These are phyloP conservation scores for Cirrhinus mrigala DNA, from an alignment of 2,797 vertebrate species.

Conservation along the genomic window DNA sequence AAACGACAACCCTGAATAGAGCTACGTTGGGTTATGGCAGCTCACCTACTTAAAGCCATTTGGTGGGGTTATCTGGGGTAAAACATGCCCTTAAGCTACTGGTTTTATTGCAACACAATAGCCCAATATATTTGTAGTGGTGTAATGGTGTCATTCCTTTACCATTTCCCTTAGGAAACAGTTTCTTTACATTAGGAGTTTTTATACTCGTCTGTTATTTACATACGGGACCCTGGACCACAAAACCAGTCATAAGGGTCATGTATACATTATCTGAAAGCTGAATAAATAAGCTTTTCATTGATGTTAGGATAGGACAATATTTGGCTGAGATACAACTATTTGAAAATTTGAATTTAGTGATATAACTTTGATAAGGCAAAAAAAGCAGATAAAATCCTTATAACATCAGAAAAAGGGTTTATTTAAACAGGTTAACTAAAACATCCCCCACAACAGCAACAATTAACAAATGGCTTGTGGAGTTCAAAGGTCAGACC, in stretches of 20 bases:
- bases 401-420: background rate
- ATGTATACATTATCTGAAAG: too few relatives aligned
- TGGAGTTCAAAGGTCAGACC: constrained; percentile 25
- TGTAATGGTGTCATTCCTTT: background rate
- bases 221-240: background rate
- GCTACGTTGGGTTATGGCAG: background rate
- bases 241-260: too few relatives aligned
- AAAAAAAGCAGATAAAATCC: background rate
- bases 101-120: background rate
- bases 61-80: constrained; percentile 12
- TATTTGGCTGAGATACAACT: too few relatives aligned
- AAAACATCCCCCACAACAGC: constrained; percentile 14
- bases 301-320: too few relatives aligned
- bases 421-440: constrained; percentile 31
- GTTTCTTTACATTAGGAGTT: background rate
- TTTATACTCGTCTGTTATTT: background rate
- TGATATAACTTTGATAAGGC: background rate
- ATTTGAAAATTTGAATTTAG: background rate
- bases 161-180: background rate
- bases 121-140: background rate
- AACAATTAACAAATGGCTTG: constrained; percentile 32
- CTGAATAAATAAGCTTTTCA: too few relatives aligned
- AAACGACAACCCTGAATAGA: constrained; percentile 18
- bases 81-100: constrained; percentile 18
- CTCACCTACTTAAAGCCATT: background rate